These are phyloP conservation scores for Melanotaenia parkinsoni DNA, from an alignment of 2,797 vertebrate genomes.

Conservation along the genomic window DNA sequence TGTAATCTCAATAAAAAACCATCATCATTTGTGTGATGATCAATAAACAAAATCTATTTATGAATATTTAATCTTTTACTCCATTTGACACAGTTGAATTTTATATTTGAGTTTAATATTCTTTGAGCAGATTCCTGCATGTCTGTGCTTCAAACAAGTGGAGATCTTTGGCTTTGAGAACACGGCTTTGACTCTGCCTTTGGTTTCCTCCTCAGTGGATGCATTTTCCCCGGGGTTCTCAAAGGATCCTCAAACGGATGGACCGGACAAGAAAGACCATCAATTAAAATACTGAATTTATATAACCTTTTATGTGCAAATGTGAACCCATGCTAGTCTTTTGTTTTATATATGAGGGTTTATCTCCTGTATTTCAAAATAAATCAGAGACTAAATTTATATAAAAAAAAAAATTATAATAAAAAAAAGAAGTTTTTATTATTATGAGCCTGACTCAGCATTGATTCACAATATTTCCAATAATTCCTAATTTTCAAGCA, in stretches of 20 bases:
- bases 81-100: conserved; percentile 15
- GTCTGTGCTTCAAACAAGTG: conserved; percentile 45
- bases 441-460: conserved; percentile 32
- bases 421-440: not conserved
- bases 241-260: conserved; percentile 50
- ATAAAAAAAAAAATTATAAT: not conserved
- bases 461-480: conserved; percentile 46
- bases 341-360: conserved; percentile 11
- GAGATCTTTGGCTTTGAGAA: conserved; percentile 55
- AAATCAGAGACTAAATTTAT: conserved; percentile 16
- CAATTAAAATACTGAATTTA: conserved; percentile 37
- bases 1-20: not conserved
- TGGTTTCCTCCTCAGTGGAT: conserved; percentile 35
- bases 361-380: conserved; percentile 10
- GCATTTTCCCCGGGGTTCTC: conserved; percentile 17
- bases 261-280: conserved; percentile 42
- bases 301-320: conserved; percentile 38
- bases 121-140: conserved; percentile 20
- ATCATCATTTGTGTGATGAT: not conserved
- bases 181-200: conserved; percentile 37
- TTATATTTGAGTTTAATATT: conserved; percentile 18
- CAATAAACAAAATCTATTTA: conserved; percentile 1
- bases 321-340: conserved; percentile 24
- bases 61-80: conserved; percentile 7
- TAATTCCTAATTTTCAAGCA: conserved; percentile 33